phyloP scores from a whole-genome alignment of 1,140 invertebrate genomes.

The Episyrphus balteatus region DNA sequence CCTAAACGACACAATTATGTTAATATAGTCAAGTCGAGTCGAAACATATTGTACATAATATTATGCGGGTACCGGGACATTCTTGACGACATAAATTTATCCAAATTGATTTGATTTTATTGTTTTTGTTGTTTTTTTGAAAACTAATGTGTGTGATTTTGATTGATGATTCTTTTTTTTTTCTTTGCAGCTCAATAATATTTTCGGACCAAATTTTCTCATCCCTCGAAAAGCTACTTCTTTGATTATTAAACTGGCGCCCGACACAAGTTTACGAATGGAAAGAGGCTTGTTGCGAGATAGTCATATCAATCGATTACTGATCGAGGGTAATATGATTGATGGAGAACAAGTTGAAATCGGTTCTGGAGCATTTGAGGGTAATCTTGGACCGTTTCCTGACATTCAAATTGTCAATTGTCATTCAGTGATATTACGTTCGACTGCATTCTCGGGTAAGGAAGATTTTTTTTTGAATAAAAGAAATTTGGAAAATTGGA shows the following conservation, averaged over 20 bases:
- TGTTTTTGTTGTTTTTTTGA: too few relatives aligned
- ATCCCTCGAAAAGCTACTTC: constrained; percentile 9
- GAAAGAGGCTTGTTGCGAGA: constrained; percentile 15
- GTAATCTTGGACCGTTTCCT: constrained; percentile 25
- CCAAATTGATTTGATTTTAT: too few relatives aligned
- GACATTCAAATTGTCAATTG: constrained; percentile 20
- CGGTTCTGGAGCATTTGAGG: constrained; percentile 14
- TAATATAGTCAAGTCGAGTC: too few relatives aligned
- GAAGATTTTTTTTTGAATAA: too few relatives aligned
- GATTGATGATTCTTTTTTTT: too few relatives aligned
- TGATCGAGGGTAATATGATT: constrained; percentile 11
- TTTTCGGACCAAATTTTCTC: constrained; percentile 7
- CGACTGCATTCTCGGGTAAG: constrained; percentile 18
- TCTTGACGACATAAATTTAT: too few relatives aligned
- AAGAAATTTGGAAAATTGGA: neutral
- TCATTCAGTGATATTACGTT: constrained; percentile 12
- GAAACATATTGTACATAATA: too few relatives aligned
- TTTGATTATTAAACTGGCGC: constrained; percentile 13
- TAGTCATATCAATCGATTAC: constrained; percentile 24
- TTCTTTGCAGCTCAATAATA: neutral
- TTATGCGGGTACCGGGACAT: too few relatives aligned
- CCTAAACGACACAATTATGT: too few relatives aligned
- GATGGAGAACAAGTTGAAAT: constrained; percentile 22
- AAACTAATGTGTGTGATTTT: too few relatives aligned
- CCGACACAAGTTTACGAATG: constrained; percentile 12